A percentile compares a stretch with the other conserved stretches of the same genome.
Conservation (phyloP, 2,797 vertebrate species). For the Oryzias dopingdopingensis region DNA sequence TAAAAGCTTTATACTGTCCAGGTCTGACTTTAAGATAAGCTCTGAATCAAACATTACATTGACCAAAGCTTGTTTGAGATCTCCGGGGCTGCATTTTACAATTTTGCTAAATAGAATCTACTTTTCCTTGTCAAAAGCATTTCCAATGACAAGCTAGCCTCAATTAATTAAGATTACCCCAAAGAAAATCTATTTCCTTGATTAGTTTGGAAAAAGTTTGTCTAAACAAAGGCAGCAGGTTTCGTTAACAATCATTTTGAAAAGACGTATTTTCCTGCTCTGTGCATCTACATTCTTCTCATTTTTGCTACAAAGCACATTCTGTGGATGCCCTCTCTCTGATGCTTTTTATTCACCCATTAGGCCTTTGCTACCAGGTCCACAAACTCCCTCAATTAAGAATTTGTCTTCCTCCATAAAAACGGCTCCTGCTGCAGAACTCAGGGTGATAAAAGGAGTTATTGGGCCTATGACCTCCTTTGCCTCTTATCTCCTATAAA, state of each 20-base stretch:
- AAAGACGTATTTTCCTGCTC: constrained; percentile 28
- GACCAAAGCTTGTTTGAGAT: constrained; percentile 27
- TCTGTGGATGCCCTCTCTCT: constrained; percentile 42
- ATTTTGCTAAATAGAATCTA: constrained; percentile 60
- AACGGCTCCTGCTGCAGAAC: constrained; percentile 59
- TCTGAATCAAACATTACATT: constrained; percentile 19
- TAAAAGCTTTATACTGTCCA: constrained; percentile 13
- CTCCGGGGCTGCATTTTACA: constrained; percentile 41
- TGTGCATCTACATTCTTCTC: constrained; percentile 25
- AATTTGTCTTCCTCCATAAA: constrained; percentile 70
- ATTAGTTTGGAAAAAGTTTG: constrained; percentile 55
- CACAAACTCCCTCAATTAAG: constrained; percentile 78
- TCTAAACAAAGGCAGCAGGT: constrained; percentile 43
- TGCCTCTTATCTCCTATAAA: constrained; percentile 79
- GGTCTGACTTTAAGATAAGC: constrained; percentile 22
- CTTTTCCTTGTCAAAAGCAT: constrained; percentile 57
- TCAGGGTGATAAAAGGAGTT: constrained; percentile 73
- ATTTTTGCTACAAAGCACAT: constrained; percentile 16
- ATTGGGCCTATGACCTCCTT: constrained; percentile 74
- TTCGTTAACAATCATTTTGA: constrained; percentile 35
- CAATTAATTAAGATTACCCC: constrained; percentile 59
- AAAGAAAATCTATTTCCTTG: constrained; percentile 64
- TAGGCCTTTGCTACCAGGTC: constrained; percentile 56
- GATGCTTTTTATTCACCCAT: constrained; percentile 54
- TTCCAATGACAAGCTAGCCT: constrained; percentile 57